Evolutionary conservation across 1,140 invertebrate species (phyloP).

Genomic region (Helicoverpa zea): DNA sequence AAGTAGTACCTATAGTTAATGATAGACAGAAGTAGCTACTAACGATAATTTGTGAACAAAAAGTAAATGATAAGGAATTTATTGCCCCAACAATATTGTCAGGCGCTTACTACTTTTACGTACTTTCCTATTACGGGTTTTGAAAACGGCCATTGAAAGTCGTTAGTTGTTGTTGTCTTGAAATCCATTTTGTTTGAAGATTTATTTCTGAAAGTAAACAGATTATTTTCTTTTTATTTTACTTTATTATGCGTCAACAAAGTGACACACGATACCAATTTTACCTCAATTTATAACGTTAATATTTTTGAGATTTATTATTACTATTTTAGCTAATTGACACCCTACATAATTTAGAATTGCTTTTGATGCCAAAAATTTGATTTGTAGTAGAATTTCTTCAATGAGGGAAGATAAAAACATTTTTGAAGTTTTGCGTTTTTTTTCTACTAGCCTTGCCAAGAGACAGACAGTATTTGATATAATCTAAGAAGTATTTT

Average conservation of each 20-base stretch:
- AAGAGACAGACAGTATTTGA: slow-evolving; percentile 38
- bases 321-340: slow-evolving; percentile 79
- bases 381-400: slow-evolving; percentile 81
- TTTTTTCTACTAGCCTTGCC: slow-evolving; percentile 59
- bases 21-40: background rate
- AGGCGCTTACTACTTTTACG: slow-evolving; percentile 36
- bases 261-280: slow-evolving; percentile 4
- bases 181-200: slow-evolving; percentile 77
- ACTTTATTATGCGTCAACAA: slow-evolving; percentile 9
- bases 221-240: slow-evolving; percentile 22
- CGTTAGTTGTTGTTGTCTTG: slow-evolving; percentile 79
- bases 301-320: slow-evolving; percentile 83
- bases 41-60: background rate
- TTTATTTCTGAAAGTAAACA: slow-evolving; percentile 52
- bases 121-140: slow-evolving; percentile 86
- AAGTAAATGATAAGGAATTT: no score
- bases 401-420: slow-evolving; percentile 84
- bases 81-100: background rate
- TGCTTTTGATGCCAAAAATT: slow-evolving; percentile 82
- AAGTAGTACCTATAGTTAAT: no score
- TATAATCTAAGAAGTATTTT: background rate
- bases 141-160: slow-evolving; percentile 87
- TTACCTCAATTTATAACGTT: slow-evolving; percentile 70
- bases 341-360: slow-evolving; percentile 85
- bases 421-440: slow-evolving; percentile 80